Evolutionary conservation across 2,797 vertebrate genomes (phyloP).

Genomic region (Pantherophis alleghaniensis): DNA sequence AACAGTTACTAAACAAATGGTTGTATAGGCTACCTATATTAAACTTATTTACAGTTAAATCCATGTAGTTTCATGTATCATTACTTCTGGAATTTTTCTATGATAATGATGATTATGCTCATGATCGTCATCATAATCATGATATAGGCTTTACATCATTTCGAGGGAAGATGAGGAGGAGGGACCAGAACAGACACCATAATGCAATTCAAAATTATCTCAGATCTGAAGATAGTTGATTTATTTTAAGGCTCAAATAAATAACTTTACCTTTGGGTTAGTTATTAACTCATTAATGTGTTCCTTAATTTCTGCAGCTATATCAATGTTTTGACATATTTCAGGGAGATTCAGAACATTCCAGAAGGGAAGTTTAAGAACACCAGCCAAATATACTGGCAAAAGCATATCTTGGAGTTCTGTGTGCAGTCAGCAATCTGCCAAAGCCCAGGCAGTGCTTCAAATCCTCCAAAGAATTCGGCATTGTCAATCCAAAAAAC

Average conservation of each 20-base stretch:
- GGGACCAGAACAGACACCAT: background rate
- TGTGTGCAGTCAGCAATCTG: background rate
- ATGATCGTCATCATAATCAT: background rate
- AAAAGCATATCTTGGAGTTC: background rate
- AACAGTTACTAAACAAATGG: background rate
- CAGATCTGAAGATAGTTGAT: background rate
- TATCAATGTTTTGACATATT: background rate
- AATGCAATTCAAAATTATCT: background rate
- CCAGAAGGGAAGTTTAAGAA: background rate
- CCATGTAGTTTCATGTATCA: background rate
- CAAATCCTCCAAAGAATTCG: background rate
- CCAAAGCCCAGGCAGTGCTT: background rate
- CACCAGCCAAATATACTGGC: background rate
- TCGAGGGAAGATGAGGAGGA: background rate
- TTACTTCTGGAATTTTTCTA: background rate
- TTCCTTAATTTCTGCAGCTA: background rate
- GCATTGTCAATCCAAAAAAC: background rate
- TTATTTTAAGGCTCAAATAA: background rate
- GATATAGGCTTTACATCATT: background rate
- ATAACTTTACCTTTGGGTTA: background rate
- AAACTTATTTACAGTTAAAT: background rate
- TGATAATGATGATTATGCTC: background rate
- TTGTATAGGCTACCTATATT: background rate
- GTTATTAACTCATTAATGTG: background rate
- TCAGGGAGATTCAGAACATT: fast-evolving